A percentile compares a stretch with the other conserved stretches of the same genome.
Conservation (phyloP, 2,888 invertebrate genomes). For the Furcula furcula region DNA sequence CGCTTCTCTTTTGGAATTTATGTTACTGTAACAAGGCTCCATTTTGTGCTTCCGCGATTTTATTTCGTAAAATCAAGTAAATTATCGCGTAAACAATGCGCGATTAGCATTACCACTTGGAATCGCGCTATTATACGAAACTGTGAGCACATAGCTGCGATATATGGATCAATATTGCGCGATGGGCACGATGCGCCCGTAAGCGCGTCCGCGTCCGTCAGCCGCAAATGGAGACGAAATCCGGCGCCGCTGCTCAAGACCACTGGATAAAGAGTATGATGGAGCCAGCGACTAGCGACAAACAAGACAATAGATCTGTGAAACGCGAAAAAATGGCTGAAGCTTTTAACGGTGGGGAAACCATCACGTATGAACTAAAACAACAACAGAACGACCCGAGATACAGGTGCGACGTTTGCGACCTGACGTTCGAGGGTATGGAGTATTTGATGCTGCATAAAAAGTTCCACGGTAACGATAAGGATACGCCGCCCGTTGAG, state of each 20-base stretch:
- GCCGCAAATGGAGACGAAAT: slow-evolving; percentile 69
- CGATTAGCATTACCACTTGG: slow-evolving; percentile 46
- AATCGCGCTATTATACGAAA: slow-evolving; percentile 39
- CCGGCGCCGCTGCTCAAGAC: slow-evolving; percentile 66
- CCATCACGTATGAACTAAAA: slow-evolving; percentile 60
- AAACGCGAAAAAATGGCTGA: slow-evolving; percentile 77
- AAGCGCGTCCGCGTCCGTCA: slow-evolving; percentile 35
- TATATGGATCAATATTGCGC: slow-evolving; percentile 67
- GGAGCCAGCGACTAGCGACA: slow-evolving; percentile 71
- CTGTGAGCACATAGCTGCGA: slow-evolving; percentile 33
- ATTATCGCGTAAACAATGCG: slow-evolving; percentile 70
- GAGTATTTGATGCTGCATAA: slow-evolving; percentile 71
- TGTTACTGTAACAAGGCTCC: slow-evolving; percentile 80
- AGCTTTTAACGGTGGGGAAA: slow-evolving; percentile 60
- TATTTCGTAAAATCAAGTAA: slow-evolving; percentile 61
- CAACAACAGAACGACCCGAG: slow-evolving; percentile 52
- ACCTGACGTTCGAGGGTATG: slow-evolving; percentile 70
- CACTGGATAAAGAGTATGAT: slow-evolving; percentile 79
- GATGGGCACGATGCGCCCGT: slow-evolving; percentile 48
- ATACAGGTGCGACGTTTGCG: slow-evolving; percentile 70
- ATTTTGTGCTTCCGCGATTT: slow-evolving; percentile 72
- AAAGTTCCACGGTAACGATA: slow-evolving; percentile 73
- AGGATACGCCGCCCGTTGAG: slow-evolving; percentile 59
- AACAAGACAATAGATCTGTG: slow-evolving; percentile 60
- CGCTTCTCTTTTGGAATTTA: slow-evolving; percentile 82